These are phyloP conservation scores for Andrena hattorfiana DNA, from an alignment of 2,888 invertebrate genomes.

Conservation along the genomic window DNA sequence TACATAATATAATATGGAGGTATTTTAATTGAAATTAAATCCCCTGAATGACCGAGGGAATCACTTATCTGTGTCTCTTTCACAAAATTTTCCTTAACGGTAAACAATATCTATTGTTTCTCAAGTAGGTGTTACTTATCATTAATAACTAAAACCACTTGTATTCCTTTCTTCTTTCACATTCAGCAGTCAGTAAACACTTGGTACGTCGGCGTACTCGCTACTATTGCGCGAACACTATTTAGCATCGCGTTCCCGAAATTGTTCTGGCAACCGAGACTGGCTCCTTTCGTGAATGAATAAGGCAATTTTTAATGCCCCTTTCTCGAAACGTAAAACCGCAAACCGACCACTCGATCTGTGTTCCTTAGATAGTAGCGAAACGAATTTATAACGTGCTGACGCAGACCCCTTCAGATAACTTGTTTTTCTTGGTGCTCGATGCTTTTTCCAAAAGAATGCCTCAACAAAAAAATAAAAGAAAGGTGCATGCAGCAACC, in stretches of 20 bases:
- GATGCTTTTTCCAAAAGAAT: slow-evolving; percentile 35
- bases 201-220: slow-evolving; percentile 50
- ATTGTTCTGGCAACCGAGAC: slow-evolving; percentile 69
- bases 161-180: slow-evolving; percentile 52
- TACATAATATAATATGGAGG: slow-evolving; percentile 82
- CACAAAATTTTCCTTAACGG: slow-evolving; percentile 53
- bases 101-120: slow-evolving; percentile 61
- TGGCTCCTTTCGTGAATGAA: slow-evolving; percentile 57
- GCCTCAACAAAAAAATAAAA: slow-evolving; percentile 32
- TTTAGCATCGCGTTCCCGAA: slow-evolving; percentile 52
- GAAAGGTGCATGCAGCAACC: slow-evolving; percentile 47
- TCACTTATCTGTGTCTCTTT: slow-evolving; percentile 50
- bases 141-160: slow-evolving; percentile 68
- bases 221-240: slow-evolving; percentile 58
- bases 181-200: slow-evolving; percentile 55
- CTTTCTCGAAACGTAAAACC: slow-evolving; percentile 36
- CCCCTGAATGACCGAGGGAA: slow-evolving; percentile 68
- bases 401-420: slow-evolving; percentile 10
- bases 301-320: slow-evolving; percentile 71
- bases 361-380: slow-evolving; percentile 14
- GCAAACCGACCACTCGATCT: slow-evolving; percentile 23
- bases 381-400: slow-evolving; percentile 36
- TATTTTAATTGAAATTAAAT: slow-evolving; percentile 82
- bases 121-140: slow-evolving; percentile 68
- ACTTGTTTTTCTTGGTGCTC: slow-evolving; percentile 44